Conservation (phyloP, 2,113 vertebrate genomes). For the Cyanoderma ruficeps region DNA sequence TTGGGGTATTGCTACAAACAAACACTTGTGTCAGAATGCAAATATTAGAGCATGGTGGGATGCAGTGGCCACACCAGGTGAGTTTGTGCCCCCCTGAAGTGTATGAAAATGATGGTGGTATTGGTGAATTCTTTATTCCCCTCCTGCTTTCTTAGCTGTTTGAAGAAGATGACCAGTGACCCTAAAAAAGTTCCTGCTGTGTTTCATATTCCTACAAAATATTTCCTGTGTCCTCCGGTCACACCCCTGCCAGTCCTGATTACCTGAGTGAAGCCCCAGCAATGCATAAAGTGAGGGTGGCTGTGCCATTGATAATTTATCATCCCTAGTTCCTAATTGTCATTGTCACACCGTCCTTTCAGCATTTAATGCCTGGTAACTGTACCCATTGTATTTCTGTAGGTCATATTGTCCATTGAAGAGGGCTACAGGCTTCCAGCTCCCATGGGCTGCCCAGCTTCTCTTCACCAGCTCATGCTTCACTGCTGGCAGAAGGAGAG, state of each 20-base stretch:
- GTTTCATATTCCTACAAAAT: not conserved
- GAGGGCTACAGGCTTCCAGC: constrained; percentile 95
- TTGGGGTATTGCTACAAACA: not conserved
- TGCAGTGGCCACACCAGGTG: not conserved
- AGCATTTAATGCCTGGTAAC: not conserved
- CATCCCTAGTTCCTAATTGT: not conserved
- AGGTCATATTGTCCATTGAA: constrained; percentile 97
- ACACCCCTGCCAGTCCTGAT: not conserved
- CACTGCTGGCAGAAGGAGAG: constrained; percentile 98
- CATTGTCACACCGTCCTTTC: not conserved
- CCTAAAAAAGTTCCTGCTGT: not conserved
- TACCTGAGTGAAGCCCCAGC: not conserved
- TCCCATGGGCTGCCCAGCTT: constrained; percentile 93
- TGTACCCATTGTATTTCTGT: not conserved
- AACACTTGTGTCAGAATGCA: not conserved
- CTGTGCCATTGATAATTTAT: not conserved
- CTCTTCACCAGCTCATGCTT: constrained; percentile 94
- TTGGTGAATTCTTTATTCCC: not conserved
- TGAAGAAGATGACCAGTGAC: not conserved
- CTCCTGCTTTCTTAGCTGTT: not conserved
- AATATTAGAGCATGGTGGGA: not conserved
- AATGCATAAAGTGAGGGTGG: not conserved
- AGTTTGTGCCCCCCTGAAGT: not conserved
- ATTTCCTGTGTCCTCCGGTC: not conserved
- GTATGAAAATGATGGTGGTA: not conserved